These are phyloP conservation scores for Cyaniris semiargus DNA, from an alignment of 2,888 invertebrate species.

Conservation along the genomic window DNA sequence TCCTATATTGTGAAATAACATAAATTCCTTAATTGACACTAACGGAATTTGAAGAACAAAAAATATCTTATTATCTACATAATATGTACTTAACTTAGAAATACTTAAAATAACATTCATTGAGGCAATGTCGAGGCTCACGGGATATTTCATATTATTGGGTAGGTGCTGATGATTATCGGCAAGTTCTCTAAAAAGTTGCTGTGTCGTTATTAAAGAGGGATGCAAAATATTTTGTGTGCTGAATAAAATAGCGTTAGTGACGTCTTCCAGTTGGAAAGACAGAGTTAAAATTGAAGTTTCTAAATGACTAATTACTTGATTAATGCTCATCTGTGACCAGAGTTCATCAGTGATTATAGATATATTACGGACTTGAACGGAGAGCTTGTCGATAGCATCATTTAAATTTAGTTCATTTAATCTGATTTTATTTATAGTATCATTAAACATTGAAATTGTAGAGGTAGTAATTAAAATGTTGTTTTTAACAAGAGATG, in stretches of 20 bases:
- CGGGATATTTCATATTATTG: conserved; percentile 35
- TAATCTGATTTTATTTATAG: conserved; percentile 35
- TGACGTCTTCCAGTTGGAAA: conserved; percentile 38
- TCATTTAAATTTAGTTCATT: conserved; percentile 35
- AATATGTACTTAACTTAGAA: conserved; percentile 39
- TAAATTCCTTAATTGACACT: conserved; percentile 30
- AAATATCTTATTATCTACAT: conserved; percentile 35
- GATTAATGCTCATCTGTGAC: conserved; percentile 31
- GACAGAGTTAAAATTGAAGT: conserved; percentile 36
- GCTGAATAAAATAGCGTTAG: conserved; percentile 40
- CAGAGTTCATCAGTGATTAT: conserved; percentile 20
- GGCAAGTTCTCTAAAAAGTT: conserved; percentile 41
- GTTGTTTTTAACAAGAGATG: conserved; percentile 41
- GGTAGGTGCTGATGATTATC: conserved; percentile 41
- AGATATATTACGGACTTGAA: conserved; percentile 29
- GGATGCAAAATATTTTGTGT: conserved; percentile 42
- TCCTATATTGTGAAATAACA: conserved; percentile 38
- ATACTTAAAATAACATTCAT: conserved; percentile 37
- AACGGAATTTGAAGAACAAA: conserved; percentile 35
- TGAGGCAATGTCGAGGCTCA: conserved; percentile 35
- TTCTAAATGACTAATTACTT: conserved; percentile 36
- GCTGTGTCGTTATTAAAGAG: conserved; percentile 40
- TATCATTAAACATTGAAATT: conserved; percentile 35
- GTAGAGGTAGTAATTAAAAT: conserved; percentile 41
- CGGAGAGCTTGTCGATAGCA: conserved; percentile 35